Conservation (phyloP, 2,113 vertebrate genomes). For the Ornithorhynchus anatinus region DNA sequence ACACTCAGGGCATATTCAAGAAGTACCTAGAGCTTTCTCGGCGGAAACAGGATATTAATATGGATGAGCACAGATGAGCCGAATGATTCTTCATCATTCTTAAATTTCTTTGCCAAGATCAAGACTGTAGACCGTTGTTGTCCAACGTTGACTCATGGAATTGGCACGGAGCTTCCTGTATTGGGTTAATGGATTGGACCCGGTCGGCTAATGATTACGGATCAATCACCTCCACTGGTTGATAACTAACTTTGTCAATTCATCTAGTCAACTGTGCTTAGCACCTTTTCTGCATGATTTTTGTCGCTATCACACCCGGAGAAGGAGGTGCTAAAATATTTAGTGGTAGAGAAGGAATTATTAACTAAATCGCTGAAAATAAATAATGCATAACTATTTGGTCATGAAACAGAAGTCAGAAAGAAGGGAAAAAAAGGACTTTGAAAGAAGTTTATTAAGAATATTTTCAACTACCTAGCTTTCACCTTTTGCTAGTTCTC, state of each 20-base stretch:
- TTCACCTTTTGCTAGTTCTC: neutral
- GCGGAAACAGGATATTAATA: neutral
- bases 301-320: neutral
- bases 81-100: neutral
- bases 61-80: constrained; percentile 30
- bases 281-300: neutral
- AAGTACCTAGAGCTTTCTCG: constrained; percentile 3
- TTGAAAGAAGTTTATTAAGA: neutral
- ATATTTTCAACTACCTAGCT: neutral
- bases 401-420: neutral
- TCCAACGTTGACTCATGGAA: neutral
- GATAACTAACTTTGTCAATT: neutral
- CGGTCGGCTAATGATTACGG: neutral
- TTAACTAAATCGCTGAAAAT: neutral
- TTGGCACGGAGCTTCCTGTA: neutral
- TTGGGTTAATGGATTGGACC: neutral
- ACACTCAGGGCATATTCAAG: constrained; percentile 15
- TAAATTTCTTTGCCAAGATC: neutral
- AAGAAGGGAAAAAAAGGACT: neutral
- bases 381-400: neutral
- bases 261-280: neutral
- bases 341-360: neutral
- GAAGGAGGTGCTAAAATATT: accelerated
- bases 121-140: constrained; percentile 18
- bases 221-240: neutral